Conservation (phyloP, 2,797 vertebrate species). For the Mus caroli region DNA sequence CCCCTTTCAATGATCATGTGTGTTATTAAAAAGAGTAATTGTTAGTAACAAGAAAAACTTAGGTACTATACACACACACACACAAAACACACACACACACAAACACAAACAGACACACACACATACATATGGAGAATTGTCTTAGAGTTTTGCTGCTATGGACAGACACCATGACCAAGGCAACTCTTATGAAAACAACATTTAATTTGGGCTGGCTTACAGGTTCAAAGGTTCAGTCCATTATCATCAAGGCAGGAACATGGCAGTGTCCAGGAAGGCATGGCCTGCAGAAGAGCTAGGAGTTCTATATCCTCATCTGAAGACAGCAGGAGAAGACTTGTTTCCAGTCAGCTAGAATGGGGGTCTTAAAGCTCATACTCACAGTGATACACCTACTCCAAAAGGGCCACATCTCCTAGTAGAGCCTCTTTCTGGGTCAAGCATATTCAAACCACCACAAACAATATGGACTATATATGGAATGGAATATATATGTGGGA, state of each 20-base stretch:
- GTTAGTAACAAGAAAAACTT: neutral
- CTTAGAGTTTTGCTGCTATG: neutral
- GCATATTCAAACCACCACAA: neutral
- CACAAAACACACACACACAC: neutral
- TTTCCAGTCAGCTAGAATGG: neutral
- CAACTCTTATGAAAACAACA: neutral
- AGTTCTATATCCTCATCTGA: neutral
- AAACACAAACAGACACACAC: neutral
- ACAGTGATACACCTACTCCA: neutral
- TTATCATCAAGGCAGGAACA: neutral
- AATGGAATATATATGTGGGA: neutral
- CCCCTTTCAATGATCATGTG: neutral
- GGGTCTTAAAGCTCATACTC: neutral
- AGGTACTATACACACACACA: neutral
- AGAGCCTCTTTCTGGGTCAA: neutral
- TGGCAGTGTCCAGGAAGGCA: neutral
- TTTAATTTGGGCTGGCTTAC: neutral
- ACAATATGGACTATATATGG: neutral
- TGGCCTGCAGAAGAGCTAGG: neutral
- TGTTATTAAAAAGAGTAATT: neutral
- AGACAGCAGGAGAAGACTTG: neutral
- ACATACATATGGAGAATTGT: neutral
- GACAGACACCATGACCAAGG: neutral
- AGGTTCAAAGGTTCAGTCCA: neutral
- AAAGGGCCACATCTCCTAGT: neutral